Percentiles rank a stretch among this genome's conserved stretches.
Evolutionary conservation across 2,113 vertebrate genomes (phyloP).

Genomic region (Eulemur macaco): DNA sequence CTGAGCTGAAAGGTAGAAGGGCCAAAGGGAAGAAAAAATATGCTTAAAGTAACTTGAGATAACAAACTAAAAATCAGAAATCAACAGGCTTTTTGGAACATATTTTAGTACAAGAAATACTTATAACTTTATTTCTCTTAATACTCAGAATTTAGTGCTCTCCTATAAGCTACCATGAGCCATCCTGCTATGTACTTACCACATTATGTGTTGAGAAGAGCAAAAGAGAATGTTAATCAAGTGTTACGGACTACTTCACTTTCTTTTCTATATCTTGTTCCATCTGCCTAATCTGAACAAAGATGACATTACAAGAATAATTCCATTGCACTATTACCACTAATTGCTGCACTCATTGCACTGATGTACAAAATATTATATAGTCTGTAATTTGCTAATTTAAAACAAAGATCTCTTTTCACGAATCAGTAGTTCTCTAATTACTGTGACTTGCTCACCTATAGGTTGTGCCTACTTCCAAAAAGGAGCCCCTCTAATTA

Average conservation of each 20-base stretch:
- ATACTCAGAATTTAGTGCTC: background rate
- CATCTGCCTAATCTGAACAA: background rate
- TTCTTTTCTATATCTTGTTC: background rate
- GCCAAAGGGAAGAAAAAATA: background rate
- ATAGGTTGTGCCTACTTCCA: background rate
- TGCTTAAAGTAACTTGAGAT: background rate
- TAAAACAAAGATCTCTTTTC: background rate
- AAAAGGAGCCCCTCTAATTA: background rate
- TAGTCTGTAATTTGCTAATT: background rate
- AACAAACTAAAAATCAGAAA: background rate
- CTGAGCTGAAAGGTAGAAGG: background rate
- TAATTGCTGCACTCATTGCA: background rate
- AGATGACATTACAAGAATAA: background rate
- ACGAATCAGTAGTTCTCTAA: background rate
- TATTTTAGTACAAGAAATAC: background rate
- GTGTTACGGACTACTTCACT: background rate
- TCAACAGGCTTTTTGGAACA: background rate
- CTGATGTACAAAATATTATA: fast-evolving
- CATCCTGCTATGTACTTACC: background rate
- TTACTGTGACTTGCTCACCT: background rate
- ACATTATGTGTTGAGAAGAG: background rate
- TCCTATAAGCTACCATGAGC: background rate
- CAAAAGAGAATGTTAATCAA: background rate
- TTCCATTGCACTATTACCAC: too few relatives aligned
- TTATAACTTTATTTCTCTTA: background rate